A percentile compares a stretch with the other conserved stretches of the same genome.
Evolutionary conservation across 2,797 vertebrate species (phyloP).

Genomic region (Dromococcyx pavoninus): DNA sequence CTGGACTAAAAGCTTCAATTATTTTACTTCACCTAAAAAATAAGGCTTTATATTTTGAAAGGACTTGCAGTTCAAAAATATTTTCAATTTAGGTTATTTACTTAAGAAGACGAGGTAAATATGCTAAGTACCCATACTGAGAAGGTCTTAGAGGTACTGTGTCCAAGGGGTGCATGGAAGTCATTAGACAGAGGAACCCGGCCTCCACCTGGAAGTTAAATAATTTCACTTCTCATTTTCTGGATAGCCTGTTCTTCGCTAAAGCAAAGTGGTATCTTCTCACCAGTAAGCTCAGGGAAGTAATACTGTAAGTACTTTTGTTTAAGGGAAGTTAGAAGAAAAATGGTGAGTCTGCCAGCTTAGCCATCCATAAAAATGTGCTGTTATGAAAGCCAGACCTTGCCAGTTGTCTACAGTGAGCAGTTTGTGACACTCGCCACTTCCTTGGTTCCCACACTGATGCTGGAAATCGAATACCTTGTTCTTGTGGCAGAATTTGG

Average conservation of each 20-base stretch:
- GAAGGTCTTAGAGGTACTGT: not conserved
- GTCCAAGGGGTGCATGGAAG: not conserved
- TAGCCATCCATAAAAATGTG: not conserved
- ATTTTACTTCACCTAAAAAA: not conserved
- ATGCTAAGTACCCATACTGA: rapidly evolving
- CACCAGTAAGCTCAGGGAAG: not conserved
- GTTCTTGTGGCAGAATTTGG: not conserved
- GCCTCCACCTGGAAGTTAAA: not conserved
- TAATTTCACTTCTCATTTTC: not conserved
- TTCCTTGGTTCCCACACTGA: not conserved
- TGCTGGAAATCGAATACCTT: not conserved
- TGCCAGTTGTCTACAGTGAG: not conserved
- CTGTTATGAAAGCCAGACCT: not conserved
- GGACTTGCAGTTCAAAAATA: not conserved
- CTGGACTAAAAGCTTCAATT: not conserved
- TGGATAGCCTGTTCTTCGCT: not conserved
- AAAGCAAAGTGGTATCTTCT: not conserved
- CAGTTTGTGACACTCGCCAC: not conserved
- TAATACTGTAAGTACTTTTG: not conserved
- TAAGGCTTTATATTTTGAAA: not conserved
- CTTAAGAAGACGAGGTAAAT: not conserved
- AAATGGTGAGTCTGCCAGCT: not conserved
- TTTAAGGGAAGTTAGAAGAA: not conserved
- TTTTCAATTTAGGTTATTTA: not conserved
- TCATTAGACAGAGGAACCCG: not conserved